These are phyloP conservation scores for Coenonympha glycerion DNA, from an alignment of 2,888 invertebrate genomes.

Conservation along the genomic window DNA sequence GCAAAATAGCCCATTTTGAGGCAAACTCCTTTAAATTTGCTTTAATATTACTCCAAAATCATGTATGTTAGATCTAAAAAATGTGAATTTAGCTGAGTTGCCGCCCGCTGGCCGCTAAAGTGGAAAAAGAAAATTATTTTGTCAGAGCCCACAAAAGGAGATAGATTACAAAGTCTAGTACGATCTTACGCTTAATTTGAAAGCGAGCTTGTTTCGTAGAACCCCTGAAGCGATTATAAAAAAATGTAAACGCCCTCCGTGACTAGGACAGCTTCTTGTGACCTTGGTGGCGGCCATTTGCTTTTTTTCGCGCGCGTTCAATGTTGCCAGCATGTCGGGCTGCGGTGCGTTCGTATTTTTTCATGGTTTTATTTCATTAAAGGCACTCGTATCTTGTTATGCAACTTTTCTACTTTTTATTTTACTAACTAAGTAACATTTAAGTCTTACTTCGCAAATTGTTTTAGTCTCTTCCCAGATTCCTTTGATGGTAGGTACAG, in stretches of 20 bases:
- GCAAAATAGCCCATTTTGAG: too few relatives aligned
- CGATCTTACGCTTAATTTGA: slow-evolving; percentile 32
- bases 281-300: slow-evolving; percentile 71
- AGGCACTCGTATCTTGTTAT: slow-evolving; percentile 51
- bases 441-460: neutral
- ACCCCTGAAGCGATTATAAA: too few relatives aligned
- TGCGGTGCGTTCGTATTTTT: slow-evolving; percentile 55
- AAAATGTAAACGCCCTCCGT: slow-evolving; percentile 70
- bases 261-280: slow-evolving; percentile 73
- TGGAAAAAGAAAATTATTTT: too few relatives aligned
- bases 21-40: too few relatives aligned
- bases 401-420: slow-evolving; percentile 47
- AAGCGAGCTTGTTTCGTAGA: slow-evolving; percentile 43
- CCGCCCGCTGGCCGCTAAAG: too few relatives aligned
- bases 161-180: neutral
- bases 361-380: slow-evolving; percentile 53
- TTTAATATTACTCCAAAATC: too few relatives aligned
- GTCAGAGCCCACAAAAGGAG: too few relatives aligned
- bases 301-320: slow-evolving; percentile 69
- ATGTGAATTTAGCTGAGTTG: too few relatives aligned
- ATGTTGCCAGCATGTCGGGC: slow-evolving; percentile 68
- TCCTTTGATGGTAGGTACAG: too few relatives aligned
- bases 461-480: neutral
- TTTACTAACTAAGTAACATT: slow-evolving; percentile 23
- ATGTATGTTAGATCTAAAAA: too few relatives aligned